Percentiles rank a stretch among this genome's conserved stretches.
phyloP scores from a whole-genome alignment of 2,888 invertebrate genomes.

The Microchrysa polita region DNA sequence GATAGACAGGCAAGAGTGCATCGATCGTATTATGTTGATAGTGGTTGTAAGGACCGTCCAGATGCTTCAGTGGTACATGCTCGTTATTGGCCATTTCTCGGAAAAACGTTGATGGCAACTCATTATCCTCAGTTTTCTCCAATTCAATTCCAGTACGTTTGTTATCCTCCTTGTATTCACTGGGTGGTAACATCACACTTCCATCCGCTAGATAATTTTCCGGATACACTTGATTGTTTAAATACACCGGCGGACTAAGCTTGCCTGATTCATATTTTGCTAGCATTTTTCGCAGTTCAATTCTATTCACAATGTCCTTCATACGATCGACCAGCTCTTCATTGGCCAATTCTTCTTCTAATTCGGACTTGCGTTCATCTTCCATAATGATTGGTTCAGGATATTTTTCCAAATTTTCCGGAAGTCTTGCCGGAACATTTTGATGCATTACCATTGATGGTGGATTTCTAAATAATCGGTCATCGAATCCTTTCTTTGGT shows the following conservation, averaged over 20 bases:
- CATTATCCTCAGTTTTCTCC: constrained; percentile 54
- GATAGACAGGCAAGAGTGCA: constrained; percentile 47
- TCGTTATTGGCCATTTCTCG: constrained; percentile 65
- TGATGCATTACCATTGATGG: constrained; percentile 47
- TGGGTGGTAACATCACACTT: constrained; percentile 7
- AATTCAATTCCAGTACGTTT: constrained; percentile 53
- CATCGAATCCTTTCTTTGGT: constrained; percentile 65
- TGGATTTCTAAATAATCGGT: constrained; percentile 47
- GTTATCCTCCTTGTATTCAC: constrained; percentile 64
- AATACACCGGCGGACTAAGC: constrained; percentile 46
- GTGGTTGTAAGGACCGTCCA: constrained; percentile 9
- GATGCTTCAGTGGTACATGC: constrained; percentile 54
- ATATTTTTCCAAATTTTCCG: not conserved
- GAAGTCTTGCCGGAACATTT: constrained; percentile 26
- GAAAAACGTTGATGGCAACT: constrained; percentile 63
- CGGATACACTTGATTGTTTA: constrained; percentile 43
- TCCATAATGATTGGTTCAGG: constrained; percentile 52
- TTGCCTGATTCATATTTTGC: constrained; percentile 52
- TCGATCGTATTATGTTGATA: constrained; percentile 45
- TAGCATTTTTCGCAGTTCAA: constrained; percentile 61
- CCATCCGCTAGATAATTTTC: constrained; percentile 20
- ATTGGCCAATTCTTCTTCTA: constrained; percentile 54
- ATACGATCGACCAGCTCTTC: constrained; percentile 56
- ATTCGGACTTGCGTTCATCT: constrained; percentile 54
- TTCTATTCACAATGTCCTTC: constrained; percentile 57